phyloP scores from a whole-genome alignment of 2,113 vertebrate genomes.

The Struthio camelus region DNA sequence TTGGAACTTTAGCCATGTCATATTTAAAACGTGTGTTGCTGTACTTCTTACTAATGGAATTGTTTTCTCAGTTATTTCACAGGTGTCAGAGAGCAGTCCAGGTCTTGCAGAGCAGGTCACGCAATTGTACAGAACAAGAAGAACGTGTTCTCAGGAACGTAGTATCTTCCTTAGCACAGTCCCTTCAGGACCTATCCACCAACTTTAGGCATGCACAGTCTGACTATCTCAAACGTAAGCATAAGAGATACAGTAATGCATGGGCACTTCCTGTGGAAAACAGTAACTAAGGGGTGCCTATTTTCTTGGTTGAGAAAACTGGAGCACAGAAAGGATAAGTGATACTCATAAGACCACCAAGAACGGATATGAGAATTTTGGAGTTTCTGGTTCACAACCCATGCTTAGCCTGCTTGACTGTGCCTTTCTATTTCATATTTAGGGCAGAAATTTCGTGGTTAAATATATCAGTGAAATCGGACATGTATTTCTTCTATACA shows the following conservation, averaged over 20 bases:
- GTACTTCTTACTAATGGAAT: neutral
- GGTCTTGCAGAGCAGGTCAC: conserved; percentile 85
- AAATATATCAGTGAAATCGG: neutral
- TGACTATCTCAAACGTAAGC: conserved; percentile 95
- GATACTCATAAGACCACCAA: neutral
- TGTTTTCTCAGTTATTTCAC: conserved; percentile 90
- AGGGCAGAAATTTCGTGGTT: neutral
- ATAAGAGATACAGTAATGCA: neutral
- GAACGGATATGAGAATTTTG: neutral
- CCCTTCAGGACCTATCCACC: conserved; percentile 93
- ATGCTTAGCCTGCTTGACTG: neutral
- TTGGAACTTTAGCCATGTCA: neutral
- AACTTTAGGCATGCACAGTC: conserved; percentile 94
- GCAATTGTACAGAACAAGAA: conserved; percentile 90
- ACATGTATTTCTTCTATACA: neutral
- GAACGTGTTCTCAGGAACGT: conserved; percentile 91
- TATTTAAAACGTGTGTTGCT: neutral
- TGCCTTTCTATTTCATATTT: neutral
- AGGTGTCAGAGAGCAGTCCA: conserved; percentile 94
- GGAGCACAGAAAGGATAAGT: neutral
- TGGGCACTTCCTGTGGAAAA: neutral
- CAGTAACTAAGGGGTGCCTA: neutral
- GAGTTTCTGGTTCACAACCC: neutral
- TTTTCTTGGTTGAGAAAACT: neutral
- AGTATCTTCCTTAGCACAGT: conserved; percentile 92